Base-by-base conservation (phyloP, 2,113 vertebrate species). In the Halichoerus grypus region DNA sequence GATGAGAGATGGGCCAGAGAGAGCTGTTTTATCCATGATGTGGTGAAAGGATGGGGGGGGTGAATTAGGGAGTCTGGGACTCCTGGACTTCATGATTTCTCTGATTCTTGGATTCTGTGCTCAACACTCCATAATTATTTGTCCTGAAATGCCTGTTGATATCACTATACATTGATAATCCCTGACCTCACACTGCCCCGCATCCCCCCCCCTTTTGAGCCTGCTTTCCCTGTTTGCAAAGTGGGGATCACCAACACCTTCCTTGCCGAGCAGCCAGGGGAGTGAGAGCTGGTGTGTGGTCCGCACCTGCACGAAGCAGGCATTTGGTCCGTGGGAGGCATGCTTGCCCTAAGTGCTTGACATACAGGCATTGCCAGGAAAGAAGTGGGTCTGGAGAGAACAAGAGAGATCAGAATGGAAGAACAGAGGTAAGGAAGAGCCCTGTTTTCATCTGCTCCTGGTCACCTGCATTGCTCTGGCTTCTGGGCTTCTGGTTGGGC, bases 201-300 rank as follows among this genome's bases (percentile, higher is more conserved):
- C 24, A 5, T 36, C 2, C 28, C 57, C 63, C 36, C 61, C 28
- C 7, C 16, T 90, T 74, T 51, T 8, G 8, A 84, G 93, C 26
- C 42, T 94, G 83, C 77, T 69, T 94, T 71, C 84, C 61, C 77
- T 24, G 3, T 89, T 86, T 86, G 46, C 33, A 82, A 49, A 88
- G 15, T 61, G 22, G 21, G 15, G 3, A 5, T 61, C 46, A 59
- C 83, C 28, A 24, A 59, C 11, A 28, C 33, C 39, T 61, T 77
- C 33, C 26, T 8, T 33, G 77, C 42, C 81, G 33, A 71, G 51
- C 49, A 74, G 51, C 63, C 5, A 5, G 46, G 9, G 36, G 28
- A 14, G 5, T 19, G 53, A 42, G 33, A n/a, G n/a, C 67, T 90
- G 59, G 53, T 16, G 3, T 10, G 26, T 4, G 7, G n/a, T 14